These are phyloP conservation scores for Serilophus lunatus DNA, from an alignment of 2,113 vertebrate genomes.

Conservation along the genomic window DNA sequence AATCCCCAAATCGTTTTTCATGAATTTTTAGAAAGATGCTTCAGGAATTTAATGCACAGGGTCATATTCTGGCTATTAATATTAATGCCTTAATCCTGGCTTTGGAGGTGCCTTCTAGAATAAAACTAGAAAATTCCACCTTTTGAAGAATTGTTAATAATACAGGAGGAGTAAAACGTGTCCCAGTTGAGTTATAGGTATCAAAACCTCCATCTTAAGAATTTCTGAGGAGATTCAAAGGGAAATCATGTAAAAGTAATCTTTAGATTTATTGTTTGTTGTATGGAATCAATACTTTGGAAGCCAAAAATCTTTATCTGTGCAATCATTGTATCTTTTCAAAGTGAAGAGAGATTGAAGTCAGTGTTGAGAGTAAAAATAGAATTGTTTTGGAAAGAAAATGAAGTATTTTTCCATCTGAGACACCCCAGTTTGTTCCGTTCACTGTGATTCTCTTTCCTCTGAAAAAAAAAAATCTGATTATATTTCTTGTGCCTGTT, in stretches of 20 bases:
- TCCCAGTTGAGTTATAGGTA: not conserved
- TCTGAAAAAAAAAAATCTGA: not conserved
- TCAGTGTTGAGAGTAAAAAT: not conserved
- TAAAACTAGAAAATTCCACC: not conserved
- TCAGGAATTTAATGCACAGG: not conserved
- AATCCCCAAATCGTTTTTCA: not conserved
- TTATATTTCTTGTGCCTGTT: not conserved
- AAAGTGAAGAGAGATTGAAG: not conserved
- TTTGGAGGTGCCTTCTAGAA: not conserved
- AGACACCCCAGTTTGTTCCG: not conserved
- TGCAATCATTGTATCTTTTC: not conserved
- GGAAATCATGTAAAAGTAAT: not conserved
- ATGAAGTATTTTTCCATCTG: not conserved
- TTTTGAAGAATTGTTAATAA: not conserved
- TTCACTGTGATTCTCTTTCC: not conserved
- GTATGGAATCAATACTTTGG: not conserved
- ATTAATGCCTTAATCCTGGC: not conserved
- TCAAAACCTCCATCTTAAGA: not conserved
- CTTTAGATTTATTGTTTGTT: not conserved
- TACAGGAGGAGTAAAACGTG: not conserved
- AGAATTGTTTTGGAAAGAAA: constrained; percentile 13
- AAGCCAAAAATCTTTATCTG: not conserved
- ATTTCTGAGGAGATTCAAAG: not conserved
- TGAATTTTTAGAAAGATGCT: not conserved
- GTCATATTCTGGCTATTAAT: not conserved